Evolutionary conservation across 2,797 vertebrate genomes (phyloP), one percentile per base, ranked within the genome.

Genomic region (Distichodus sexfasciatus): DNA sequence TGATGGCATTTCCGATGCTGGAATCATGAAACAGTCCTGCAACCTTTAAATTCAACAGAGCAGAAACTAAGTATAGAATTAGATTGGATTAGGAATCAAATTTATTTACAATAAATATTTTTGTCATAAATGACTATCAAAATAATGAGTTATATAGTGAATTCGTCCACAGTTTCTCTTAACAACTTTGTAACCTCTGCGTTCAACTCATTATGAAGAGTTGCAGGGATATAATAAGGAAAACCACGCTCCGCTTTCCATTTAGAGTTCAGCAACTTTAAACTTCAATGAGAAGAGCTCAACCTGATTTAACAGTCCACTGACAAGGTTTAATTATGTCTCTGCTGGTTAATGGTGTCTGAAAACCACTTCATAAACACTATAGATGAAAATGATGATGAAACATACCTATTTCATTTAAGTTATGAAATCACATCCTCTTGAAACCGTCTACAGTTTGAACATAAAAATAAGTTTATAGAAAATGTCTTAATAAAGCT

Each of bases 1-100:
- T 94, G 87, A 99, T 92, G 29, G 94, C 89, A 65, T 99, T 99
- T 76, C 97, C 97, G 0, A 99, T 96, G 83, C 92, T 99, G 78
- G 95, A 84, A 11, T 99, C 94, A n/a, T 86, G 90, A 86, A 93
- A 99, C 63, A 99, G 81, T 19, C 97, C 95, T 0, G 97, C 93
- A 79, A 99, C 97, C 97, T 99, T 87, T 23, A 82, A 76, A 57
- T 33, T 74, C 2, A 57, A 3, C 40, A 31, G 3, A 44, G 14
- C 1, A 38, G 12, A 19, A n/a, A 19, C 21, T 23, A 24, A 24
- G 12, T 29, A 23, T 33, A 4, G 31, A 35, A 11, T 14, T 31
- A 21, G 21, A 43, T 29, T 33, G 9, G 4, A 33, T 33, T 4
- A 33, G 31, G 4, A 9, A 4, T 9, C 31, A 33, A 9, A 33